Evolutionary conservation across 2,113 vertebrate species (phyloP).

Genomic region (human (Homo sapiens)): GRCh38 chr12:102644501-102645000

Average conservation of each 20-base stretch:
- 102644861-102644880: background rate
- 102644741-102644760: background rate
- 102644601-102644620: conserved; percentile 38
- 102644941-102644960: background rate
- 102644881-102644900: background rate
- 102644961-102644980: background rate
- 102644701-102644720: background rate
- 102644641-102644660: conserved; percentile 49
- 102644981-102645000: background rate
- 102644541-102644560: conserved; percentile 52
- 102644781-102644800: background rate
- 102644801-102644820: background rate
- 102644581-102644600: background rate
- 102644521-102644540: conserved; percentile 30
- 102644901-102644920: background rate
- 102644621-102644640: background rate
- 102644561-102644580: conserved; percentile 30
- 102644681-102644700: background rate
- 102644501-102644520: conserved; percentile 7
- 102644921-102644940: background rate
- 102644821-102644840: background rate
- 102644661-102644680: background rate
- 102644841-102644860: background rate
- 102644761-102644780: background rate
- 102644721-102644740: background rate